These are phyloP conservation scores for Monopterus albus DNA, from an alignment of 2,113 vertebrate species.

Conservation along the genomic window DNA sequence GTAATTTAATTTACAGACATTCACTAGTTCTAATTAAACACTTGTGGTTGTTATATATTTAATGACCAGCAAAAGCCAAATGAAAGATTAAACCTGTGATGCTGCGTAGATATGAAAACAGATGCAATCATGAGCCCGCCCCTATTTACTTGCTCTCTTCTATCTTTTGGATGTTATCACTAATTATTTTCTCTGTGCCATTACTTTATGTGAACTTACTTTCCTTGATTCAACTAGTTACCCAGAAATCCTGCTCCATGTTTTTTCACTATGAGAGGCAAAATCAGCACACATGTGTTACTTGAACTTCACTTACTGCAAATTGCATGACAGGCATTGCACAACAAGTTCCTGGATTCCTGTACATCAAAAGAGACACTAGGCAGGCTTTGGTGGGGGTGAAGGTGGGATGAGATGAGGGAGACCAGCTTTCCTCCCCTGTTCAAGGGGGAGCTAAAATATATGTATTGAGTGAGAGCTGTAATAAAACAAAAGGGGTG, in stretches of 20 bases:
- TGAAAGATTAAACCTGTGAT: slow-evolving; percentile 72
- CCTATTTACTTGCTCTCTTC: slow-evolving; percentile 54
- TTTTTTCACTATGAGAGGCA: neutral
- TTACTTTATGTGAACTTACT: slow-evolving; percentile 62
- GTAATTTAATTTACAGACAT: slow-evolving; percentile 68
- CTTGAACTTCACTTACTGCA: slow-evolving; percentile 69
- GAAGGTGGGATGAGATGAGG: slow-evolving; percentile 26
- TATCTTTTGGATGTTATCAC: slow-evolving; percentile 65
- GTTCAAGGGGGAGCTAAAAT: slow-evolving; percentile 70
- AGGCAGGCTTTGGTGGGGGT: slow-evolving; percentile 6
- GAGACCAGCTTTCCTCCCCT: slow-evolving; percentile 46
- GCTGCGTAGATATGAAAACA: slow-evolving; percentile 62
- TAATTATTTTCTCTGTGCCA: slow-evolving; percentile 46
- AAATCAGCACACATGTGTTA: slow-evolving; percentile 38
- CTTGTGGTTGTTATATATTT: slow-evolving; percentile 62
- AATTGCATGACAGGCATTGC: slow-evolving; percentile 67
- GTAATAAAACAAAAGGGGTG: slow-evolving; percentile 74
- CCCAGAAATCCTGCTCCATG: slow-evolving; percentile 30
- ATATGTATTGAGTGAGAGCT: slow-evolving; percentile 73
- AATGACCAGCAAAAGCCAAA: slow-evolving; percentile 73
- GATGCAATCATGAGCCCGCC: slow-evolving; percentile 69
- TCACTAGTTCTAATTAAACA: slow-evolving; percentile 71
- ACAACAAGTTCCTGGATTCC: slow-evolving; percentile 77
- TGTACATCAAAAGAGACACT: slow-evolving; percentile 67
- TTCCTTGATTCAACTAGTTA: slow-evolving; percentile 51